Base-by-base conservation (phyloP, 2,797 vertebrate species). In the Ambastaia sidthimunki region DNA sequence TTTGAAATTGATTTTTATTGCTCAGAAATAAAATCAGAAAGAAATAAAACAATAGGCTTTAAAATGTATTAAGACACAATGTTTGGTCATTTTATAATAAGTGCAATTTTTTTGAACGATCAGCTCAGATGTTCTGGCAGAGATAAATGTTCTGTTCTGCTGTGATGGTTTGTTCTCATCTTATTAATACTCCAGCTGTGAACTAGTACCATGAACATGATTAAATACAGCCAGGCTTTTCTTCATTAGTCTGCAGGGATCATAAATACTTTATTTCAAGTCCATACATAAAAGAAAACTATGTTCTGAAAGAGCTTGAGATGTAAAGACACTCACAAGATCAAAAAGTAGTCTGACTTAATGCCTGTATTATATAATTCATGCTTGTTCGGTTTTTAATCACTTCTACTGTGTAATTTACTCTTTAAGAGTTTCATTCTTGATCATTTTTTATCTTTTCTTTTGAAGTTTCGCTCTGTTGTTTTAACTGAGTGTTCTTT, bases 181-280 rank as follows among this genome's bases (percentile, higher is more conserved):
- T 9, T 41, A 41, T 41, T 47, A 21, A 47, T 69, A 25, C 21
- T 59, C 16, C 12, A 18, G 34, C 65, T 4, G 3, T 76, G 48
- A 67, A 4, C 19, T 12, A 50, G 37, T 41, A 9, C 7, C 37
- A 67, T 16, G 12, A 67, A 66, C 6, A 11, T 57, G 50, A 57
- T 34, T 44, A 50, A 54, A 31, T 21, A 12, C 28, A n/a, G 37
- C 37, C 37, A 2, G 37, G 31, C 21, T 25, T 54, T 66, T 67
- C 74, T 67, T 55, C 44, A 55, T 67, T 57, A 57, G 16, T 69
- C 52, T 21, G 52, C 74, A 47, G 65, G 34, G 74, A 57, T 11
- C 74, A 59, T 69, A 59, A 69, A 76, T 76, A 69, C 34, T 76
- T 74, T 0, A 74, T 74, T 47, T 16, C 25, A 15, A 68, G 47